phyloP scores from a whole-genome alignment of 2,113 vertebrate species.

The Narcine bancroftii region DNA sequence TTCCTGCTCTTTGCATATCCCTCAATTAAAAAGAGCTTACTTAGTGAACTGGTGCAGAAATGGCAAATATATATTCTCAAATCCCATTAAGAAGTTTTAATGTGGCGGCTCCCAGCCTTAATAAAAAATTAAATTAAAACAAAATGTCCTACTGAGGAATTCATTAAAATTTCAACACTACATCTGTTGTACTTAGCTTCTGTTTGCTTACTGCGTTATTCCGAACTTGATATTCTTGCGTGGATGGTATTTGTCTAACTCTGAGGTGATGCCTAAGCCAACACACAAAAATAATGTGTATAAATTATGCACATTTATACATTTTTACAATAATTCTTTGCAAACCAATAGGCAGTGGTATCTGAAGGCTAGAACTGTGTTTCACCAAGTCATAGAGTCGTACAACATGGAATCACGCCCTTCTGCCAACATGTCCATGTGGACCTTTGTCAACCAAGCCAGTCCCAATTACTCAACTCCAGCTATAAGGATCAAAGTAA shows the following conservation, averaged over 20 bases:
- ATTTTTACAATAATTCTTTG: neutral
- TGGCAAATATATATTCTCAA: neutral
- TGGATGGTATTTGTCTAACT: neutral
- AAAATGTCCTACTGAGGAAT: constrained; percentile 13
- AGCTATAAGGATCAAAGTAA: neutral
- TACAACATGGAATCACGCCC: too few species aligned
- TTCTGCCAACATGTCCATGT: too few species aligned
- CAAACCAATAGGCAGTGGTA: constrained; percentile 14
- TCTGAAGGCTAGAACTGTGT: neutral
- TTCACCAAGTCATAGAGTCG: too few species aligned
- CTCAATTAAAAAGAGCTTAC: neutral
- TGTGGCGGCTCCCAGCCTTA: constrained; percentile 4
- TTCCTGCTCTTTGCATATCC: neutral
- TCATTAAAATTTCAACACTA: constrained; percentile 31
- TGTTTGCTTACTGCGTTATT: neutral
- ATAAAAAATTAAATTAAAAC: constrained; percentile 35
- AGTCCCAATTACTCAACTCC: too few species aligned
- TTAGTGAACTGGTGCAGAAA: constrained; percentile 20
- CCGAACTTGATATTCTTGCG: neutral
- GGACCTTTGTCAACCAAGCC: too few species aligned
- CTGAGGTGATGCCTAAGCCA: neutral
- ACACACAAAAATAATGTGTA: neutral
- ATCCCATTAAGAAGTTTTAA: constrained; percentile 26
- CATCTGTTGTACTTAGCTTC: constrained; percentile 19
- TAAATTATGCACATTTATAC: constrained; percentile 16